phyloP scores from a whole-genome alignment of 92 coral and sea anemone genomes.

The Epizoanthus stellaris region DNA sequence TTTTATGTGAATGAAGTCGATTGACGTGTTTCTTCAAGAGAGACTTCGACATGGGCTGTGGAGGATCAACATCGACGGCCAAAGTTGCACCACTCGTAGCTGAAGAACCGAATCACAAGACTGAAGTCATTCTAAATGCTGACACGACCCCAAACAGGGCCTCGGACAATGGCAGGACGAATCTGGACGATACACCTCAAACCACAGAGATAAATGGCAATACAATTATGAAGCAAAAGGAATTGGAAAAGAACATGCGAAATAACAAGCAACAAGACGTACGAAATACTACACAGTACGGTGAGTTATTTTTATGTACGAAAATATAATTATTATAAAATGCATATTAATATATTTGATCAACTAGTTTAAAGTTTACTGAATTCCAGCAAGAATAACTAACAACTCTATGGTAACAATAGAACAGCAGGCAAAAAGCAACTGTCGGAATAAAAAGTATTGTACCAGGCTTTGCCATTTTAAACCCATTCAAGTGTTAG shows the following conservation, averaged over 20 bases:
- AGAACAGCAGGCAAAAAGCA: background rate
- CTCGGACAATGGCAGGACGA: background rate
- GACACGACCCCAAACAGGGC: constrained; percentile 17
- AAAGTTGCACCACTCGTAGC: constrained; percentile 1
- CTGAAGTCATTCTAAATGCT: constrained; percentile 1
- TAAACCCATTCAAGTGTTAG: background rate
- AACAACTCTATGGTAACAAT: background rate
- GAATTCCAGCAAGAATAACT: background rate
- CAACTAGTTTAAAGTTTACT: background rate
- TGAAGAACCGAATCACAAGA: background rate
- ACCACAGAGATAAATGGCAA: background rate
- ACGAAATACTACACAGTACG: background rate
- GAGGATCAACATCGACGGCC: constrained; percentile 19
- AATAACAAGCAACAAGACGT: background rate
- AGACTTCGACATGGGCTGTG: constrained; percentile 20
- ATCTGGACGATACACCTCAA: background rate
- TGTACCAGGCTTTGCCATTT: background rate
- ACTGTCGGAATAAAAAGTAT: background rate
- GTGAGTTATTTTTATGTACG: background rate
- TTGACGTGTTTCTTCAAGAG: background rate
- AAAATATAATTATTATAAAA: background rate
- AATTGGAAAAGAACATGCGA: background rate
- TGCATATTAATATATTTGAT: background rate
- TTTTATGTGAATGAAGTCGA: background rate
- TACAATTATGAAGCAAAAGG: background rate